Conservation (phyloP, 2,888 invertebrate species). For the Osedax frankpressi region DNA sequence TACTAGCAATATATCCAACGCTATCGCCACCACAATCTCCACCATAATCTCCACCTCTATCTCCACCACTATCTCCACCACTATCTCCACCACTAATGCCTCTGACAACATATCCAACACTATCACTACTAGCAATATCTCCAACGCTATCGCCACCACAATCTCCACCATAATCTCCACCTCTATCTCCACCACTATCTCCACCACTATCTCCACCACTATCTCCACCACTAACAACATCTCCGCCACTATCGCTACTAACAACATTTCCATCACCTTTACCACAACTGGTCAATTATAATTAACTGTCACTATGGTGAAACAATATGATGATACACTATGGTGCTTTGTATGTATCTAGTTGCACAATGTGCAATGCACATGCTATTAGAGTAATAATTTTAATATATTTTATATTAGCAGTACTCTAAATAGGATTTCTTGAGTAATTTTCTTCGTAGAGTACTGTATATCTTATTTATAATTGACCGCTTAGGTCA, state of each 20-base stretch:
- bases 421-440: too few species aligned
- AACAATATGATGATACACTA: too few species aligned
- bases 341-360: too few species aligned
- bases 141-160: neutral
- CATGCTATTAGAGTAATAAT: too few species aligned
- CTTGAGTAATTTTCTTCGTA: too few species aligned
- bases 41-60: neutral
- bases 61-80: neutral
- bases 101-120: too few species aligned
- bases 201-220: neutral
- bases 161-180: neutral
- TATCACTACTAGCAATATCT: neutral
- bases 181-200: neutral
- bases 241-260: neutral
- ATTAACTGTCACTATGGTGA: too few species aligned
- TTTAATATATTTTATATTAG: too few species aligned
- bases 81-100: neutral
- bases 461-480: too few species aligned
- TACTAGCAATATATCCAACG: neutral
- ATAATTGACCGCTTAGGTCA: too few species aligned
- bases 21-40: neutral
- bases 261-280: neutral
- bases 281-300: too few species aligned
- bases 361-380: too few species aligned
- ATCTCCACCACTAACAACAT: neutral